phyloP scores from a whole-genome alignment of 2,888 invertebrate genomes.

The Metacarcinus magister region DNA sequence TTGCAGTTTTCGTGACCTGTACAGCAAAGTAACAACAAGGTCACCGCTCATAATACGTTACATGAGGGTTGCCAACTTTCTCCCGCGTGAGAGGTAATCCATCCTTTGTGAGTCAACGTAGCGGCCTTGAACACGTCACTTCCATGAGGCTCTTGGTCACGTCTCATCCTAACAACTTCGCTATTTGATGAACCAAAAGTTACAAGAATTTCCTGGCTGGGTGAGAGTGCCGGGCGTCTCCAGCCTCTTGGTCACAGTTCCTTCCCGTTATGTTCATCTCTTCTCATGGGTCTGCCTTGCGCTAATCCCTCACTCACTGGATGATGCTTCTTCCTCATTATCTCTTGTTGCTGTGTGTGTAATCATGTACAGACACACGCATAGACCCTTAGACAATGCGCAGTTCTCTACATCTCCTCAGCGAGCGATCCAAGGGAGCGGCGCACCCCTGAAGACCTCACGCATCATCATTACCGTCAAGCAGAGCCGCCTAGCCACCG shows the following conservation, averaged over 20 bases:
- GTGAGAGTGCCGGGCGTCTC: not conserved
- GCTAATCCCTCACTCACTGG: not conserved
- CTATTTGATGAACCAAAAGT: not conserved
- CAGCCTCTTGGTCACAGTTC: not conserved
- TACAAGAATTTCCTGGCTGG: not conserved
- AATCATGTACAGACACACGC: not conserved
- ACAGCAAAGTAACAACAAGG: not conserved
- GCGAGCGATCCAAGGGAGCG: not conserved
- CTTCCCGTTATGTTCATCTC: not conserved
- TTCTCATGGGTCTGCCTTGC: not conserved
- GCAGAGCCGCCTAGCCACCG: not conserved
- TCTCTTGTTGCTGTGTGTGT: not conserved
- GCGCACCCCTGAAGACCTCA: not conserved
- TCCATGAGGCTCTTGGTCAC: not conserved
- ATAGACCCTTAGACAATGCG: not conserved
- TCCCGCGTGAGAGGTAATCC: constrained; percentile 38
- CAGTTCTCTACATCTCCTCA: not conserved
- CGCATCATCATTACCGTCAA: not conserved
- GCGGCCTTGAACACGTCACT: not conserved
- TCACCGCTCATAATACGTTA: constrained; percentile 19
- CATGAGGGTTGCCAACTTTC: constrained; percentile 20
- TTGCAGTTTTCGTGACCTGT: not conserved
- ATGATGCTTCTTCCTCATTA: not conserved
- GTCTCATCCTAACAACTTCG: not conserved
- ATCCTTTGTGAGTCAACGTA: not conserved